Evolutionary conservation across 1,140 invertebrate genomes (phyloP).

Genomic region (Ctenoplectra terminalis): DNA sequence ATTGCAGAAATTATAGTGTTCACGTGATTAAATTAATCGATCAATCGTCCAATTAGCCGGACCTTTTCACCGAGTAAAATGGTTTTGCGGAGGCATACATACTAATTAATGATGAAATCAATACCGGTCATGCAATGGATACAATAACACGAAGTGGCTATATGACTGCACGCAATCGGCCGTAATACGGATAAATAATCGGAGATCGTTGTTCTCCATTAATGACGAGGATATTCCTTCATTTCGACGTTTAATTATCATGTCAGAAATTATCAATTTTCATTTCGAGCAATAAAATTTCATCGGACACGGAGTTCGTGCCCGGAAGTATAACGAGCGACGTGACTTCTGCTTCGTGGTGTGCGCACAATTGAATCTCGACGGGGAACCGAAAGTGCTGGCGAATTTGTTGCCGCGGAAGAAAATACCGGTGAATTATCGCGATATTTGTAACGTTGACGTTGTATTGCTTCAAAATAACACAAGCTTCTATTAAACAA

Average conservation of each 20-base stretch:
- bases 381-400: background rate
- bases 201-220: background rate
- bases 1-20: constrained; percentile 30
- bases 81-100: background rate
- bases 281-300: background rate
- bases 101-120: constrained; percentile 57
- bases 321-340: constrained; percentile 7
- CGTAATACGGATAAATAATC: background rate
- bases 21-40: constrained; percentile 51
- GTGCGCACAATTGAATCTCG: background rate
- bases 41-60: constrained; percentile 45
- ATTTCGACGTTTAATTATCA: constrained; percentile 18
- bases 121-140: constrained; percentile 3
- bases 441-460: background rate
- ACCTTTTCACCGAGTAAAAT: constrained; percentile 29
- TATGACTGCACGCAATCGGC: background rate
- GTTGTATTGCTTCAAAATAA: background rate
- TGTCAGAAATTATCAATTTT: constrained; percentile 24
- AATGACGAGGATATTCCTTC: background rate
- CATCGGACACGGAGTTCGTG: constrained; percentile 4
- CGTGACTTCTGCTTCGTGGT: background rate
- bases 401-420: background rate
- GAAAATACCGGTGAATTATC: constrained; percentile 11
- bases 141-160: background rate
- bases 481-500: background rate